Evolutionary conservation across 2,113 vertebrate genomes (phyloP).

Genomic region (Aegotheles bennettii): DNA sequence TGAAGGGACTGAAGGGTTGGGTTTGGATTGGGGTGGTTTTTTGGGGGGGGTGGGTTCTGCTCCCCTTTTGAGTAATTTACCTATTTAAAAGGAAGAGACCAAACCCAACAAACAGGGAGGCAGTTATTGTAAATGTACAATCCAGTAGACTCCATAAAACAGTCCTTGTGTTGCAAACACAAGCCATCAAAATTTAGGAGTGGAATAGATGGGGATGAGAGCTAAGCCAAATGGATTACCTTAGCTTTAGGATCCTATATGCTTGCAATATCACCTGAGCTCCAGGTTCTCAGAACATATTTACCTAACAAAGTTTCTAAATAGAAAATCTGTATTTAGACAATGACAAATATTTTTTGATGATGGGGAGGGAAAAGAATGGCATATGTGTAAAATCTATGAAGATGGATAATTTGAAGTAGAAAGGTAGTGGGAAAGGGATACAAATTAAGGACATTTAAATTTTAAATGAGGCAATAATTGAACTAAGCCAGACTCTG

Average conservation of each 20-base stretch:
- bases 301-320: constrained; percentile 72
- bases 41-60: not conserved
- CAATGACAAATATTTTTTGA: constrained; percentile 73
- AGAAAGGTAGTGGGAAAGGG: constrained; percentile 49
- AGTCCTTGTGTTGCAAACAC: constrained; percentile 64
- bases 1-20: not conserved
- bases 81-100: constrained; percentile 22
- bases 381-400: constrained; percentile 41
- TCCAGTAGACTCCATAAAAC: constrained; percentile 35
- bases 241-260: constrained; percentile 73
- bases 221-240: constrained; percentile 75
- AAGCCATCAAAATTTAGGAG: constrained; percentile 63
- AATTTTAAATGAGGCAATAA: constrained; percentile 74
- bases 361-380: constrained; percentile 54
- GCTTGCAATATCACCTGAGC: constrained; percentile 65
- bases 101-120: not conserved
- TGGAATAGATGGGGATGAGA: constrained; percentile 63
- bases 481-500: constrained; percentile 59
- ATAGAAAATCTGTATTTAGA: constrained; percentile 73
- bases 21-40: not conserved
- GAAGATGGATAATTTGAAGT: constrained; percentile 50
- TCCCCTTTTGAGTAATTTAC: constrained; percentile 23
- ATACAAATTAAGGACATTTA: constrained; percentile 39
- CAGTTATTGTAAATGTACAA: constrained; percentile 41
- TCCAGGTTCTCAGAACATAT: constrained; percentile 67